A percentile compares a stretch with the other conserved stretches of the same genome.
These are phyloP conservation scores for Ictalurus furcatus DNA, from an alignment of 2,113 vertebrate genomes.

Conservation along the genomic window DNA sequence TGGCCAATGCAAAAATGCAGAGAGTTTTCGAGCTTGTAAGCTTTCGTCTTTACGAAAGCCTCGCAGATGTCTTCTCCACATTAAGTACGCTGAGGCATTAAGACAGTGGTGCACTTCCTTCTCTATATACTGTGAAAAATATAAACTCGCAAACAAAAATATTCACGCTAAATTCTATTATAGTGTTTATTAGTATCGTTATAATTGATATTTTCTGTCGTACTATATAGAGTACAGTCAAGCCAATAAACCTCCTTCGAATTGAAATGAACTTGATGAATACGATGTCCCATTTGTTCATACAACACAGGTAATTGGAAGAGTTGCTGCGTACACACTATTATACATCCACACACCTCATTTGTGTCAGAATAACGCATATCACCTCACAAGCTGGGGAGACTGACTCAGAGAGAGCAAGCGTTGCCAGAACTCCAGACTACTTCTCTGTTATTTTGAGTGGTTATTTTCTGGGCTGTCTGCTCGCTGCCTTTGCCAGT, in stretches of 20 bases:
- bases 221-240: background rate
- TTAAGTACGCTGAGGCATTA: background rate
- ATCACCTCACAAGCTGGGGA: conserved; percentile 32
- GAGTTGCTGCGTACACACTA: conserved; percentile 30
- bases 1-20: background rate
- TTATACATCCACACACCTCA: conserved; percentile 47
- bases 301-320: conserved; percentile 44
- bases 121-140: background rate
- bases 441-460: conserved; percentile 44
- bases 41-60: background rate
- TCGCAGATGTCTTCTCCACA: background rate
- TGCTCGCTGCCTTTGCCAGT: conserved; percentile 46
- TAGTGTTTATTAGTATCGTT: background rate
- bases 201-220: background rate
- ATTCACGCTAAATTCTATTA: background rate
- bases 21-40: background rate
- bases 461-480: conserved; percentile 56
- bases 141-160: background rate
- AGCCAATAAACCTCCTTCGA: background rate
- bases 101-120: background rate
- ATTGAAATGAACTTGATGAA: conserved; percentile 13
- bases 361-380: conserved; percentile 52
- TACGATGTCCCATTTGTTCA: conserved; percentile 12
- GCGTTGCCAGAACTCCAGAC: conserved; percentile 42
- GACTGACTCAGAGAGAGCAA: conserved; percentile 33